Evolutionary conservation across 2,113 vertebrate genomes (phyloP).

Genomic region (Pygoscelis antarcticus): DNA sequence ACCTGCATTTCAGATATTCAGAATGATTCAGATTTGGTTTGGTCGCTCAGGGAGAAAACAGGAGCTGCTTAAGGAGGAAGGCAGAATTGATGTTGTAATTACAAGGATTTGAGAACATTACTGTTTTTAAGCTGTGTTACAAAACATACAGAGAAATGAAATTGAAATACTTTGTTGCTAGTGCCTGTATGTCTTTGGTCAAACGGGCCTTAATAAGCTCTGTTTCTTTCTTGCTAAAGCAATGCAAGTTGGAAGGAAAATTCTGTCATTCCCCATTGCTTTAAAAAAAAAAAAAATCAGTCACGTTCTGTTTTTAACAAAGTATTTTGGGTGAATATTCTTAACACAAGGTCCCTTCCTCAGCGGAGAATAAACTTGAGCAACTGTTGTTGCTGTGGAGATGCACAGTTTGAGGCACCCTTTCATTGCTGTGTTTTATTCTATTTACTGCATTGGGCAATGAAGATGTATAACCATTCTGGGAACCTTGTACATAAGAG

Average conservation of each 20-base stretch:
- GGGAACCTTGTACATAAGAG: background rate
- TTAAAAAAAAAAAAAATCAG: background rate
- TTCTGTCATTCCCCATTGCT: background rate
- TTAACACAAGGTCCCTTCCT: background rate
- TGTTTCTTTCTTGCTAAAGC: background rate
- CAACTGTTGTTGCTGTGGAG: background rate
- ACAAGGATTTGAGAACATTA: background rate
- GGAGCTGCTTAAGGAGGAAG: background rate
- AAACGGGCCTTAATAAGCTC: background rate
- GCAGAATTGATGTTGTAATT: background rate
- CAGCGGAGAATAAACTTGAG: background rate
- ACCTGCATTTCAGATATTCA: background rate
- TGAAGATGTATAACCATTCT: background rate
- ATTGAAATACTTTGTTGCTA: background rate
- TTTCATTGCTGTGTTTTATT: background rate
- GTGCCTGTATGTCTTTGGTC: background rate
- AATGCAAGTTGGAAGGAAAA: background rate
- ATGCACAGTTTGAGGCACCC: background rate
- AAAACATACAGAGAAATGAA: background rate
- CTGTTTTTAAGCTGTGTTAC: background rate
- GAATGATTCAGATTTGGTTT: background rate
- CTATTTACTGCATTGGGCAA: background rate
- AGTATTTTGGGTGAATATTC: background rate
- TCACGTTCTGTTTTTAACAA: background rate
- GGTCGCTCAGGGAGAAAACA: background rate